These are phyloP conservation scores for Pocillopora verrucosa DNA, from an alignment of 64 coral and sea anemone genomes.

Conservation along the genomic window DNA sequence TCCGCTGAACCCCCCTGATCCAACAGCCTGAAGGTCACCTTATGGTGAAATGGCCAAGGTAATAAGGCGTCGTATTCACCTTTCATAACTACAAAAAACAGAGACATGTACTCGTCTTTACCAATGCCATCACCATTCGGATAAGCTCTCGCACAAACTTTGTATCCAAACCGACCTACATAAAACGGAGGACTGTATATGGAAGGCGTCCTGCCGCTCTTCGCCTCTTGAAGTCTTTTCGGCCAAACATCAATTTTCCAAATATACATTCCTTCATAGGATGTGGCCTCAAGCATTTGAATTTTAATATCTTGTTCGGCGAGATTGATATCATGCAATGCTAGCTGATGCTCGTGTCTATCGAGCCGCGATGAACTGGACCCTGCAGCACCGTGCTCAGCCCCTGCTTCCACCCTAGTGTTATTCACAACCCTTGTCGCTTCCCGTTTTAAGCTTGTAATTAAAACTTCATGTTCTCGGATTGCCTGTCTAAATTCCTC, in stretches of 20 bases:
- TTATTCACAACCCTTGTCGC: neutral
- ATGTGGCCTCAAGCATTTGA: conserved; percentile 46
- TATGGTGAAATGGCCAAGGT: conserved; percentile 26
- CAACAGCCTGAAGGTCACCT: conserved; percentile 10
- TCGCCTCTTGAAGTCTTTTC: conserved; percentile 17
- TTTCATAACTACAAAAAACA: conserved; percentile 40
- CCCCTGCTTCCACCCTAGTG: neutral
- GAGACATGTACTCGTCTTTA: conserved; percentile 12
- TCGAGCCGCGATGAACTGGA: neutral
- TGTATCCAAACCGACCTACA: conserved; percentile 36
- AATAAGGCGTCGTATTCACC: conserved; percentile 50
- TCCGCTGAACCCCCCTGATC: conserved; percentile 3
- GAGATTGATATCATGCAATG: conserved; percentile 30
- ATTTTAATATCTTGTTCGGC: conserved; percentile 44
- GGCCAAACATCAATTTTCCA: conserved; percentile 57
- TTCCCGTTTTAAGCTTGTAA: neutral
- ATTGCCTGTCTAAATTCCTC: conserved; percentile 2
- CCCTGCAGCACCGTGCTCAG: neutral
- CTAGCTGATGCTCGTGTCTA: conserved; percentile 26
- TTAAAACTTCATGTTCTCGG: neutral
- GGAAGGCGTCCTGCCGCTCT: neutral
- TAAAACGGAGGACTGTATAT: conserved; percentile 37
- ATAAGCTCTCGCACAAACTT: conserved; percentile 33
- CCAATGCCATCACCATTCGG: conserved; percentile 44
- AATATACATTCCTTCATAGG: conserved; percentile 42